Percentiles rank a stretch among this genome's conserved stretches.
These are phyloP conservation scores for Drosophila lacteicornis DNA, from an alignment of 1,140 invertebrate genomes.

Conservation along the genomic window DNA sequence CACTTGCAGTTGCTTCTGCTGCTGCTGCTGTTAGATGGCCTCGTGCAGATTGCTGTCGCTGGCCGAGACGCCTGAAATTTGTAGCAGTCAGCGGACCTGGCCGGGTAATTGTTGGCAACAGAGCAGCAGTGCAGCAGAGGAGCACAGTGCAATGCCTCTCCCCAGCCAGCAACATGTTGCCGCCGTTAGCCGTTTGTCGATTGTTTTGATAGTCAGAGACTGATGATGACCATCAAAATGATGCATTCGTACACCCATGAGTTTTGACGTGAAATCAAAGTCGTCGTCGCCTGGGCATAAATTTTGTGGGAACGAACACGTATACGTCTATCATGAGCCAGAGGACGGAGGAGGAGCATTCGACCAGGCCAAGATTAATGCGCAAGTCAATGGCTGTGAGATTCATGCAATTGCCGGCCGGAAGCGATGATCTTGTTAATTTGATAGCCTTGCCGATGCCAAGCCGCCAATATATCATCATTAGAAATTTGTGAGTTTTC, in stretches of 20 bases:
- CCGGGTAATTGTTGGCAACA: constrained; percentile 66
- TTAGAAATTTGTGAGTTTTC: constrained; percentile 81
- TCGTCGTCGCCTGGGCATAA: constrained; percentile 73
- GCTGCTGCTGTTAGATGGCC: constrained; percentile 62
- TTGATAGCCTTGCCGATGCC: constrained; percentile 68
- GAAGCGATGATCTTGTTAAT: constrained; percentile 82
- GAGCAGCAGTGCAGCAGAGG: constrained; percentile 62
- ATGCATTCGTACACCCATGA: constrained; percentile 84
- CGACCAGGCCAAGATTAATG: constrained; percentile 63
- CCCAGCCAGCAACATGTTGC: constrained; percentile 56
- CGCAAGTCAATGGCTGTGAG: constrained; percentile 60
- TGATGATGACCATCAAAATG: constrained; percentile 84
- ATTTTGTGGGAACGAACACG: constrained; percentile 58
- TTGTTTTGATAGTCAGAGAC: constrained; percentile 83
- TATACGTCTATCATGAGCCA: background rate
- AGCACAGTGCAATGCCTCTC: constrained; percentile 44
- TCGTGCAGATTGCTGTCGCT: constrained; percentile 72
- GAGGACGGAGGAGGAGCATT: constrained; percentile 4
- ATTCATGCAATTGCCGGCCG: constrained; percentile 59
- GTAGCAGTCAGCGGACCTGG: constrained; percentile 72
- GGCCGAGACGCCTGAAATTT: constrained; percentile 76
- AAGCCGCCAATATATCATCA: constrained; percentile 70
- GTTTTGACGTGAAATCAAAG: constrained; percentile 82
- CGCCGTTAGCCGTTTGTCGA: constrained; percentile 48
- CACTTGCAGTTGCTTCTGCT: constrained; percentile 35